Conservation (phyloP, 1,140 invertebrate genomes). For the Trichomalopsis sarcophagae region DNA sequence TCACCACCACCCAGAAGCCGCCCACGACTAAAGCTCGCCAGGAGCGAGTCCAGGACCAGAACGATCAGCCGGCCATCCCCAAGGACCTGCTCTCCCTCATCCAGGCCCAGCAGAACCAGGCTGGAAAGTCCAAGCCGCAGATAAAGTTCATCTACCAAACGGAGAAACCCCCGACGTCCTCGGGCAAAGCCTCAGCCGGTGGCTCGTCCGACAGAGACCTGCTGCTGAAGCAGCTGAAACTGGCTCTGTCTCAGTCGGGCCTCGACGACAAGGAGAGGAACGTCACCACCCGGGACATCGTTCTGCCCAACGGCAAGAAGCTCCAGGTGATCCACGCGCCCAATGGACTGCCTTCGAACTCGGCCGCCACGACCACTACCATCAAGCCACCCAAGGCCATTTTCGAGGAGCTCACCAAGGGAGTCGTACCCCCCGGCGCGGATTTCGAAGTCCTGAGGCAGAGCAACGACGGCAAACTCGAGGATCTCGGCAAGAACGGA, state of each 20-base stretch:
- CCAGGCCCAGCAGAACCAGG: slow-evolving; percentile 64
- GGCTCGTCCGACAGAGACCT: slow-evolving; percentile 72
- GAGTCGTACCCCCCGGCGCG: slow-evolving; percentile 83
- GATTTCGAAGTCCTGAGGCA: slow-evolving; percentile 86
- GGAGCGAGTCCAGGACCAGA: slow-evolving; percentile 53
- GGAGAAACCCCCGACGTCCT: slow-evolving; percentile 59
- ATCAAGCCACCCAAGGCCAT: slow-evolving; percentile 75
- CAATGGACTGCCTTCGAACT: slow-evolving; percentile 60
- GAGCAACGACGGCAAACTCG: slow-evolving; percentile 81
- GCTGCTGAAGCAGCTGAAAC: slow-evolving; percentile 82
- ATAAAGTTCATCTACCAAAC: slow-evolving; percentile 71
- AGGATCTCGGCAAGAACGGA: slow-evolving; percentile 81
- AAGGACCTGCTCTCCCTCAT: slow-evolving; percentile 67
- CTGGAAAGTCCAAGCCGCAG: slow-evolving; percentile 64
- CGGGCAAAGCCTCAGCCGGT: slow-evolving; percentile 29
- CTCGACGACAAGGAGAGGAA: slow-evolving; percentile 79
- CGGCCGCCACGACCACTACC: slow-evolving; percentile 69
- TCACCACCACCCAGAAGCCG: slow-evolving; percentile 60
- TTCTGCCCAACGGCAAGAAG: slow-evolving; percentile 83
- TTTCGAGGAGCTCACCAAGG: slow-evolving; percentile 85
- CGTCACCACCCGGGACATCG: slow-evolving; percentile 83
- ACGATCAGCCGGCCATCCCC: slow-evolving; percentile 54
- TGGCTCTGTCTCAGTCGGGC: slow-evolving; percentile 81
- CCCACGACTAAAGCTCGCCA: slow-evolving; percentile 50
- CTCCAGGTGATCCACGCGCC: slow-evolving; percentile 79